Base-by-base conservation (phyloP, 92 coral and sea anemone species). In the Plumapathes pennacea region DNA sequence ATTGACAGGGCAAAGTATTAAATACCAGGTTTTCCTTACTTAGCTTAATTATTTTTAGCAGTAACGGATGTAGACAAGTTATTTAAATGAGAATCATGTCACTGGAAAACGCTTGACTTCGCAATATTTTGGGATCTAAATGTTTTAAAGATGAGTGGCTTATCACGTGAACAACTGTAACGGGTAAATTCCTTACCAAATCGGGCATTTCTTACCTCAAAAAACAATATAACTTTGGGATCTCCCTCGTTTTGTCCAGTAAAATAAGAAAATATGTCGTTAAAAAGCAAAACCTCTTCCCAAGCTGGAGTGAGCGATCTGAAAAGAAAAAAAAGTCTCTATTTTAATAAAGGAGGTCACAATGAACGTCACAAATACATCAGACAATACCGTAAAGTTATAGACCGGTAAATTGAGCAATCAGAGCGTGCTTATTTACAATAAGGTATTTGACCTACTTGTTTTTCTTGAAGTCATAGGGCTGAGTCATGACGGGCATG, bases 401-500 rank as follows among this genome's bases (percentile, higher is more conserved):
- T n/a, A n/a, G n/a, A n/a, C n/a, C n/a, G n/a, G n/a, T 8, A 48
- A 48, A 17, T 4, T 27, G 4, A 24, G 5, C 54, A 4, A 5
- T 3, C 4, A 13, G 27, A 10, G n/a, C n/a, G n/a, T n/a, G n/a
- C n/a, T n/a, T n/a, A n/a, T n/a, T n/a, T n/a, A n/a, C n/a, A n/a
- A n/a, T n/a, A n/a, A n/a, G n/a, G n/a, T n/a, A n/a, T 10, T 15
- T 12, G 4, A 46, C 97, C 57, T 80, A 88, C 99, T 84, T 94
- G 74, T 76, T 78, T 46, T 64, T 89, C 83, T 94, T 94, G 74
- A 94, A 94, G 57, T 94, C 99, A 52, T 83, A 94, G 10, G 99
- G 99, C 22, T 94, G 89, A 3, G 99, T 94, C 99, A 94, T 94
- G 22, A 94, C 67, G 1, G 99, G 99, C 75, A 94, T 65, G 32